Base-by-base conservation (phyloP, 2,888 invertebrate genomes). In the Harpagoxenus sublaevis region DNA sequence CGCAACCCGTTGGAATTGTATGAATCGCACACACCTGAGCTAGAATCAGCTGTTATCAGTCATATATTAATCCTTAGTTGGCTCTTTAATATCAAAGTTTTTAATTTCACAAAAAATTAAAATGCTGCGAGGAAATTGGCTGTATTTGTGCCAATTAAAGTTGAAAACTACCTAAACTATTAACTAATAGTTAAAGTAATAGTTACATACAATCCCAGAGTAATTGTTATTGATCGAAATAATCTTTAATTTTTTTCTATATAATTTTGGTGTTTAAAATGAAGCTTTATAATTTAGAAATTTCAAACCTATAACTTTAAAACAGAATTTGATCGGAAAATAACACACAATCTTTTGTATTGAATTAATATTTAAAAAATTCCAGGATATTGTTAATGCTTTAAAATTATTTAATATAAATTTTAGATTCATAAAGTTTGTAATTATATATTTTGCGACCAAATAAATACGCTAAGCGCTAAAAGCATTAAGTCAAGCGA, bases 21-120 rank as follows among this genome's bases (percentile, higher is more conserved):
- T 51, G 83, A 84, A 82, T 68, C 86, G 83, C 71, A 68, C 39
- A 70, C 57, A 75, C 18, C 48, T 57, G 51, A 75, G 60, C 78
- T 77, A 77, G 66, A 78, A 85, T 84, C 89, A 87, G 87, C 85
- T 85, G 84, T 60, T 48, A 60, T 71, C 70, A 70, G 70, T 68
- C 84, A 84, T 66, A 84, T 66, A 86, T 23, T n/a, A 39, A 23
- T 74, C 15, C 1, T 73, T 39, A n/a, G n/a, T 70, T 31, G 15
- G 28, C 42, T 28, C n/a, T 42, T 55, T 12, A 42, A 10, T 5
- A 55, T 23, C 18, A 57, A 60, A 45, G 28, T 18, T 73, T 57
- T 42, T 28, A 73, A 73, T 73, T 60, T 42, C 6, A 12, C 6
- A 15, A 28, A 73, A 60, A n/a, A 73, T 42, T 45, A 28, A 45